Evolutionary conservation across 2,888 invertebrate genomes (phyloP), one percentile per base, ranked within the genome.

Genomic region (Bhutanitis thaidina): DNA sequence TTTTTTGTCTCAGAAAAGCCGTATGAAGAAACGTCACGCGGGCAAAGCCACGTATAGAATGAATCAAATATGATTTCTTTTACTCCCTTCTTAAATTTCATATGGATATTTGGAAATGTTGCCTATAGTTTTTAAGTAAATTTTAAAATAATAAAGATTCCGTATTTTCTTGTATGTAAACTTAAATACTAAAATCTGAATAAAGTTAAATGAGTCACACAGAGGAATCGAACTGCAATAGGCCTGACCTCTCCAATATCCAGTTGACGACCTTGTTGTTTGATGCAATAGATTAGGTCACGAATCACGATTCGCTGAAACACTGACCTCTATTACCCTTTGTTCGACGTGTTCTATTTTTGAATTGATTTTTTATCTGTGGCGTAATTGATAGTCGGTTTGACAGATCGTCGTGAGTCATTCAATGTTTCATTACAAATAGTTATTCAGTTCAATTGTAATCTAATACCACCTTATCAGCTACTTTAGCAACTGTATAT

Each of bases 361-460:
- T n/a, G 25, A 38, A 49, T 43, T 20, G 13, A 20, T 46, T 46
- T 45, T 43, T 49, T 40, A 43, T 46, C 46, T 12, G 36, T 20
- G 27, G 9, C 14, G 10, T 43, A 36, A 36, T 43, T 36, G 41
- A 36, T 41, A 40, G 27, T 41, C 2, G 9, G 16, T 49, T 43
- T 43, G 37, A 38, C 49, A 32, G 37, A 49, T 16, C 29, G 30
- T 38, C 43, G 25, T 49, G 49, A 49, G n/a, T 49, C 49, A 49
- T 37, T 43, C 14, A 5, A 7, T 16, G 27, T 46, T 30, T 7
- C 30, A 25, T 16, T 46, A 30, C 30, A 14, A 41, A 41, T 32
- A 38, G 12, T 29, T 25, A 32, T 32, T 46, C 9, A 9, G 16
- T 16, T 38, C 30, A 9, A 41, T 41, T 39, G 39, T 39, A 12